Percentiles rank a stretch among this genome's conserved stretches.
Evolutionary conservation across 1,140 invertebrate genomes (phyloP).

Genomic region (Drosophila repletoides): DNA sequence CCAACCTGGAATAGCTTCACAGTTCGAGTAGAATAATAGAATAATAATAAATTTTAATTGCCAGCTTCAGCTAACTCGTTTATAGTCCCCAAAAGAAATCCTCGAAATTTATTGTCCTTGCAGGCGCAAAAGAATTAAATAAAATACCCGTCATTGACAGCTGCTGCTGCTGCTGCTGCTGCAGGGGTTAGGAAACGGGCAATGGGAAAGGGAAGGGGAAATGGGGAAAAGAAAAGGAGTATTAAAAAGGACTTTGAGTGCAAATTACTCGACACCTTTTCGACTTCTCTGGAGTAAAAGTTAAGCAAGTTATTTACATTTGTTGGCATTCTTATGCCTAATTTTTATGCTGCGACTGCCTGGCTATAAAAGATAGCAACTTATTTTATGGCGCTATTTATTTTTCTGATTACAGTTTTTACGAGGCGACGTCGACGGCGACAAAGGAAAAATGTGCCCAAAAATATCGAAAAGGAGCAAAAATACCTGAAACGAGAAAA

Average conservation of each 20-base stretch:
- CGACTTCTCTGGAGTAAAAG: slow-evolving; percentile 49
- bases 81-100: slow-evolving; percentile 8
- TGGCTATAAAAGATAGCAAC: slow-evolving; percentile 79
- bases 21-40: slow-evolving; percentile 15
- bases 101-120: slow-evolving; percentile 43
- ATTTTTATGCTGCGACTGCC: slow-evolving; percentile 59
- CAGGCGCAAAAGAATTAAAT: slow-evolving; percentile 62
- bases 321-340: slow-evolving; percentile 53
- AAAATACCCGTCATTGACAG: slow-evolving; percentile 36
- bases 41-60: slow-evolving; percentile 40
- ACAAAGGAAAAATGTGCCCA: slow-evolving; percentile 54
- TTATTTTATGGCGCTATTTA: slow-evolving; percentile 81
- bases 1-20: slow-evolving; percentile 23
- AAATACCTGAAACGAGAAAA: background rate
- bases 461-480: slow-evolving; percentile 12
- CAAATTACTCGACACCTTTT: slow-evolving; percentile 57
- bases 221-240: slow-evolving; percentile 14
- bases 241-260: slow-evolving; percentile 74
- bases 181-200: too few species aligned
- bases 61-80: slow-evolving; percentile 32
- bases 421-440: slow-evolving; percentile 57
- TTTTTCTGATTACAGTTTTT: slow-evolving; percentile 80
- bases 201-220: background rate
- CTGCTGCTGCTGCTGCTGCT: background rate
- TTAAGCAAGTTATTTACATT: slow-evolving; percentile 73